Conservation (phyloP, 2,888 invertebrate species). For the Lissocephala sabroskyi region DNA sequence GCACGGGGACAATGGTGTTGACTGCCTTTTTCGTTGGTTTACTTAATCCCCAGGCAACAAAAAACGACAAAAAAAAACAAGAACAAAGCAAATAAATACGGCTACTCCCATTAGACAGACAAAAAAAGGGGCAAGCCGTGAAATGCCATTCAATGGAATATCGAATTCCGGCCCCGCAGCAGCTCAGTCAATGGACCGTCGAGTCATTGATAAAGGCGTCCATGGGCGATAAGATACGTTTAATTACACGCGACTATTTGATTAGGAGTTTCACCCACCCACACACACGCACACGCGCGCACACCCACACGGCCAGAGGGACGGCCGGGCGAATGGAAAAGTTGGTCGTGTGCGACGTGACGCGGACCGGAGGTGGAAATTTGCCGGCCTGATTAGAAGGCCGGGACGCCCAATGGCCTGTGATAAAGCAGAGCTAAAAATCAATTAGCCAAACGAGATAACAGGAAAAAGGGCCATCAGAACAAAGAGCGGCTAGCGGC, state of each 20-base stretch:
- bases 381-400: not conserved
- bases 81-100: constrained; percentile 37
- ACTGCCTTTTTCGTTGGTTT: constrained; percentile 32
- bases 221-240: constrained; percentile 47
- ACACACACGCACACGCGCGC: not conserved
- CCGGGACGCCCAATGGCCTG: no score
- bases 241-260: constrained; percentile 45
- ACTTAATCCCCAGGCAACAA: constrained; percentile 43
- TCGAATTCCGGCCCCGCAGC: constrained; percentile 20
- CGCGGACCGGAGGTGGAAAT: not conserved
- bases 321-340: not conserved
- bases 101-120: not conserved
- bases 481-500: no score
- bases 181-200: constrained; percentile 34
- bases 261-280: constrained; percentile 16
- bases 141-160: constrained; percentile 52
- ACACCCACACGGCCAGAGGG: constrained; percentile 1
- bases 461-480: no score
- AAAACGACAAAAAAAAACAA: constrained; percentile 23
- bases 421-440: not conserved
- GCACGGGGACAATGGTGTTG: constrained; percentile 14
- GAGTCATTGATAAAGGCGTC: constrained; percentile 47
- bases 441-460: not conserved
- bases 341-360: constrained; percentile 2
- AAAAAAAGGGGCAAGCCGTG: constrained; percentile 40